Base-by-base conservation (phyloP, 2,888 invertebrate genomes). In the Cotesia congregata region DNA sequence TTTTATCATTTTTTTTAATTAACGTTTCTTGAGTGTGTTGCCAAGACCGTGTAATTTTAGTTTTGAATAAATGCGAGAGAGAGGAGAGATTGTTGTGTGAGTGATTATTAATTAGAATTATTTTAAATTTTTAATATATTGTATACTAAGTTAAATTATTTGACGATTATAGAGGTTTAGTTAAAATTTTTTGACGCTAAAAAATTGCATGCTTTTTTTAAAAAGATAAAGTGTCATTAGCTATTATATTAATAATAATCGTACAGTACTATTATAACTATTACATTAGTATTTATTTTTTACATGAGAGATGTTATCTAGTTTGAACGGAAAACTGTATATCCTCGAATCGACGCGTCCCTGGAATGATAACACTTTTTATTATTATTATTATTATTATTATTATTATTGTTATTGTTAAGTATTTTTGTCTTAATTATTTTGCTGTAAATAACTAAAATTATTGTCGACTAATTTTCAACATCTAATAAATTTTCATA, bases 1-100 rank as follows among this genome's bases (percentile, higher is more conserved):
- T 60, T 76, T 60, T 17, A 1, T 60, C 62, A 74, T 70, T 76
- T 79, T 81, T 77, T 71, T 72, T 73, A 30, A 30, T 30, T 77
- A 79, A 74, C 67, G 50, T 64, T 72, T 67, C 76, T 60, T 39
- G 71, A 71, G 60, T 74, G 41, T 62, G 72, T 72, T 60, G 78
- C 59, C 68, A 59, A 74, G 40, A n/a, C 4, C 12, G 12, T 59
- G 17, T 0, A 38, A 15, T 67, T n/a, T 20, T 30, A 30, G 30
- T 30, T 30, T 50, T 50, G n/a, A 60, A 38, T 38, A 38, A 38
- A 39, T 70, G 20, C 30, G 17, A 61, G 40, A 50, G 50, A 50
- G 50, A 50, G 2, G 50, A 50, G 50, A 50, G 50, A 50, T 50
- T 50, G 50, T 50, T 50, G 50, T 50, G 12, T 50, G 12, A 50